A percentile compares a stretch with the other conserved stretches of the same genome.
Conservation (phyloP, 2,888 invertebrate genomes). For the Xanthorhoe spadicearia region DNA sequence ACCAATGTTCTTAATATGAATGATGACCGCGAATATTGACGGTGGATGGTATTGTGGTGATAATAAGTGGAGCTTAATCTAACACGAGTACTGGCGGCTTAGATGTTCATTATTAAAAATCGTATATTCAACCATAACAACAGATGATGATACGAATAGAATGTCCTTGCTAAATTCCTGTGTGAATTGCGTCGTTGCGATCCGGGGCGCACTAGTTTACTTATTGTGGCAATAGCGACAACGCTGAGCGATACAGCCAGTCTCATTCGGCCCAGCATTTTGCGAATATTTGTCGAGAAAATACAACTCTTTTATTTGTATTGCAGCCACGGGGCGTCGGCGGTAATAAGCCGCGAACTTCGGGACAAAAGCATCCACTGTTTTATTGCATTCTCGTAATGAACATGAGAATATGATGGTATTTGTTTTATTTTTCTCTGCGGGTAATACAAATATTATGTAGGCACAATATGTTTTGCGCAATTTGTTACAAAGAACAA, state of each 20-base stretch:
- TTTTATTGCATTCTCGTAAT: slow-evolving; percentile 12
- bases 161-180: neutral
- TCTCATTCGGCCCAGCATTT: neutral
- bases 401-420: neutral
- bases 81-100: too few relatives aligned
- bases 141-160: neutral
- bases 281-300: slow-evolving; percentile 11
- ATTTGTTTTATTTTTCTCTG: neutral
- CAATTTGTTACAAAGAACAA: too few relatives aligned
- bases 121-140: too few relatives aligned
- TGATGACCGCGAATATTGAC: too few relatives aligned
- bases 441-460: neutral
- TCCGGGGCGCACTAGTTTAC: neutral
- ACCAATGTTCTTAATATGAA: too few relatives aligned
- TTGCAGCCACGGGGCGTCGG: slow-evolving; percentile 5
- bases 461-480: too few relatives aligned
- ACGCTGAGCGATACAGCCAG: neutral
- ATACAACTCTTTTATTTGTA: slow-evolving; percentile 13
- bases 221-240: neutral
- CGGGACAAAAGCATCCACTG: neutral
- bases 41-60: too few relatives aligned
- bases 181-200: neutral
- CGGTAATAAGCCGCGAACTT: slow-evolving; percentile 4
- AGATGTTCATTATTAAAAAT: too few relatives aligned
- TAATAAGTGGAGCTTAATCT: too few relatives aligned